phyloP scores from a whole-genome alignment of 35 echinoderm and acorn worm genomes.

The Acanthaster planci region DNA sequence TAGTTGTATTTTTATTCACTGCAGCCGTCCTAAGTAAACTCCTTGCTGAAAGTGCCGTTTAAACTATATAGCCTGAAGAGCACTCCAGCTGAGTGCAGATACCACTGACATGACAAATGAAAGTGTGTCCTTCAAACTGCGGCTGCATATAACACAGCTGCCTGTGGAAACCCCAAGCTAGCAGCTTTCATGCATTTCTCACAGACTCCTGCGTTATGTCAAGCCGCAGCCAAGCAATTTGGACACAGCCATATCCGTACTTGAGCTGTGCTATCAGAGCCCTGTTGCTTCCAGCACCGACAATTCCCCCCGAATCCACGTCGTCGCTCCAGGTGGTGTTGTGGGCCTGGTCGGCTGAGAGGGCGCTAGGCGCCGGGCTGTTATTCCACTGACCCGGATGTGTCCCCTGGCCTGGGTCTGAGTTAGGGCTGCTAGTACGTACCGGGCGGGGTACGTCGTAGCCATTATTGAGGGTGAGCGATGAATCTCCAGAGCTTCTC shows the following conservation, averaged over 20 bases:
- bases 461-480: not conserved
- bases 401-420: not conserved
- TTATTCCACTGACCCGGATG: not conserved
- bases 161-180: no score
- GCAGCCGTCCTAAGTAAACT: no score
- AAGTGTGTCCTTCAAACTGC: no score
- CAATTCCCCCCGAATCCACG: not conserved
- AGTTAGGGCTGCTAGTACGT: not conserved
- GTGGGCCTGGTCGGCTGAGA: not conserved
- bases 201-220: no score
- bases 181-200: no score
- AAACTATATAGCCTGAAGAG: no score
- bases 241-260: not conserved
- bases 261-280: constrained; percentile 23
- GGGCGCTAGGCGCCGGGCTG: not conserved
- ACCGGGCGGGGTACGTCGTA: constrained; percentile 6
- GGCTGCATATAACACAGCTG: no score
- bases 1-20: no score
- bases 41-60: no score
- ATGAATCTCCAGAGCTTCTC: not conserved
- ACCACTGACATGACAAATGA: no score
- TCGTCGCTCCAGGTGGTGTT: constrained; percentile 6
- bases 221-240: no score
- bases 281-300: not conserved
- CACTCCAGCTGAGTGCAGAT: no score